phyloP scores from a whole-genome alignment of 2,797 vertebrate genomes.

The Argya squamiceps region DNA sequence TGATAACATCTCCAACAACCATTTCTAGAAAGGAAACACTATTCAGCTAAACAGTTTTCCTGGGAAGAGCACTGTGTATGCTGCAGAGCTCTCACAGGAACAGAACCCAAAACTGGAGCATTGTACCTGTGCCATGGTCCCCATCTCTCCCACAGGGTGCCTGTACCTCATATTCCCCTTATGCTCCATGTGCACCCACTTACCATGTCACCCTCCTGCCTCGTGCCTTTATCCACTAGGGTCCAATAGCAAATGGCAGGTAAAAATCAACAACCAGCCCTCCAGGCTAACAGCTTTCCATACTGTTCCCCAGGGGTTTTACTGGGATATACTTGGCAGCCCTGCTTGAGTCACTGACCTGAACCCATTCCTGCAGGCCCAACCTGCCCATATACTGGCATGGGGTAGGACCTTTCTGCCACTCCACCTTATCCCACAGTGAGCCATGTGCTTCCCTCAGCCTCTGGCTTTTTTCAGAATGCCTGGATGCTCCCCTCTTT shows the following conservation, averaged over 20 bases:
- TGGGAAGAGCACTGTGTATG: neutral
- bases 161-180: neutral
- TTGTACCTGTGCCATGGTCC: neutral
- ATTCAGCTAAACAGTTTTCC: neutral
- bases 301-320: neutral
- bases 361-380: rapidly evolving
- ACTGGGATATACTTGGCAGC: neutral
- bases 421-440: neutral
- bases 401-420: neutral
- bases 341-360: neutral
- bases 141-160: neutral
- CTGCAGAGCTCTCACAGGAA: neutral
- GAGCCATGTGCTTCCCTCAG: neutral
- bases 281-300: neutral
- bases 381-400: neutral
- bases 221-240: neutral
- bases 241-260: neutral
- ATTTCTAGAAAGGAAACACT: neutral
- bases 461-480: neutral
- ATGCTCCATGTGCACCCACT: rapidly evolving
- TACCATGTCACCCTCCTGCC: neutral
- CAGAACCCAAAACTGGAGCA: neutral
- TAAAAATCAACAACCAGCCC: neutral
- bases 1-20: neutral
- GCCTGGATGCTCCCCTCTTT: neutral